Evolutionary conservation across 2,113 vertebrate species (phyloP).

Genomic region (Acanthochromis polyacanthus): DNA sequence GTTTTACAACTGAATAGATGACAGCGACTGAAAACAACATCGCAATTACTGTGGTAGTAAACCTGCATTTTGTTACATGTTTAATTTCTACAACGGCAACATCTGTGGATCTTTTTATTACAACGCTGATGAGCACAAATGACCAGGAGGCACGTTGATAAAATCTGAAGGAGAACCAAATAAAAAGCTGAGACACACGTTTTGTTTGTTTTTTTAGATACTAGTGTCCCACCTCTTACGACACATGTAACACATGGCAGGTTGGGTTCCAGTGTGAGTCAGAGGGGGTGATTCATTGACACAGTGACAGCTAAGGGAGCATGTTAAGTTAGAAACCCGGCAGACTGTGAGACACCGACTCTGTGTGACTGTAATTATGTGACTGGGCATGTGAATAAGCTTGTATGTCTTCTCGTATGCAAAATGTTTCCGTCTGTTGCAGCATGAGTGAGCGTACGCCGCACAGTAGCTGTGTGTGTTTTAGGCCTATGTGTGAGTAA

Average conservation of each 20-base stretch:
- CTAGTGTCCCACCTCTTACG: background rate
- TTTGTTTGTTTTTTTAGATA: slow-evolving; percentile 25
- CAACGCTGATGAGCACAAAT: slow-evolving; percentile 19
- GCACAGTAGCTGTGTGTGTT: slow-evolving; percentile 26
- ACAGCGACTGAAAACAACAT: slow-evolving; percentile 15
- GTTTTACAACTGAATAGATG: slow-evolving; percentile 5
- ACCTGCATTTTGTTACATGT: slow-evolving; percentile 15
- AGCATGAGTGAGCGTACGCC: slow-evolving; percentile 15
- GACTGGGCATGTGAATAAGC: slow-evolving; percentile 31
- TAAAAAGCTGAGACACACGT: background rate
- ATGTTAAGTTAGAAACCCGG: slow-evolving; percentile 60
- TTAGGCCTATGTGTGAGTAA: slow-evolving; percentile 43
- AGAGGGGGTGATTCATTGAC: slow-evolving; percentile 60
- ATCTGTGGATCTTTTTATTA: slow-evolving; percentile 23
- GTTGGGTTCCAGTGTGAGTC: slow-evolving; percentile 39
- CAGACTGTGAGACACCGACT: slow-evolving; percentile 51
- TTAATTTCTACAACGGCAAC: background rate
- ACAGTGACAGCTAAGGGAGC: slow-evolving; percentile 59
- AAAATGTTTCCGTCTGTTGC: slow-evolving; percentile 60
- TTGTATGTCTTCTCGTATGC: slow-evolving; percentile 31
- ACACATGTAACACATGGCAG: slow-evolving; percentile 25
- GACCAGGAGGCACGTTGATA: slow-evolving; percentile 11
- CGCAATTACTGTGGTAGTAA: slow-evolving; percentile 4
- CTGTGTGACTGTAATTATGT: slow-evolving; percentile 36
- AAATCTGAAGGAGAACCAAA: slow-evolving; percentile 24